Conservation (phyloP, 2,888 invertebrate species). For the Podotricha telesiphe region DNA sequence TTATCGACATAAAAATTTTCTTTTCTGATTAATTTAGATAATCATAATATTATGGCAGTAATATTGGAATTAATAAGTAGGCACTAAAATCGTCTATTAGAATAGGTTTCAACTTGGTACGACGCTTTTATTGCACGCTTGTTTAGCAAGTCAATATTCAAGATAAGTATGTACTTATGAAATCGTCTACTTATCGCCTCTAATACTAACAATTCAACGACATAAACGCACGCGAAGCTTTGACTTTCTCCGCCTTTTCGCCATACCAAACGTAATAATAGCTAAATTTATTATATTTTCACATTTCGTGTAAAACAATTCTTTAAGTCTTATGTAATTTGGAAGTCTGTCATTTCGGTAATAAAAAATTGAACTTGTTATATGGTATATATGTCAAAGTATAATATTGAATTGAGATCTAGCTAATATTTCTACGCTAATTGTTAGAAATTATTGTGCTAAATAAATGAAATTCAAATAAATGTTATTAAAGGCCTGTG, state of each 20-base stretch:
- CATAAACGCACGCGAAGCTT: background rate
- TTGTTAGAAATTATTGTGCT: no score
- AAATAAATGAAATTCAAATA: background rate
- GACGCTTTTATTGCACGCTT: background rate
- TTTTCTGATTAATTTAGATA: constrained; percentile 14
- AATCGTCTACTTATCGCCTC: background rate
- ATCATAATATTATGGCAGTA: background rate
- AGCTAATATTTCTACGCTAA: no score
- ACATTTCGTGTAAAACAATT: background rate
- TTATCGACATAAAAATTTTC: no score
- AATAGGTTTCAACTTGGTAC: background rate
- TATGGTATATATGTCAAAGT: background rate
- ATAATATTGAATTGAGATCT: background rate
- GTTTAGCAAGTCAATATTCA: background rate
- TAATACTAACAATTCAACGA: background rate
- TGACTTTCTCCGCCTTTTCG: constrained; percentile 18
- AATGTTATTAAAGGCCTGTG: background rate
- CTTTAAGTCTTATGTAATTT: background rate
- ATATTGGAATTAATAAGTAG: background rate
- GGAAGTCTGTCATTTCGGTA: background rate
- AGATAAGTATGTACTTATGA: background rate
- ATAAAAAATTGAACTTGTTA: background rate
- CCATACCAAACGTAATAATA: constrained; percentile 3
- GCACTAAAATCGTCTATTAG: background rate
- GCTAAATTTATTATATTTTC: constrained; percentile 14